These are phyloP conservation scores for Cryptosula pallasiana DNA, from an alignment of 2,888 invertebrate genomes.

Conservation along the genomic window DNA sequence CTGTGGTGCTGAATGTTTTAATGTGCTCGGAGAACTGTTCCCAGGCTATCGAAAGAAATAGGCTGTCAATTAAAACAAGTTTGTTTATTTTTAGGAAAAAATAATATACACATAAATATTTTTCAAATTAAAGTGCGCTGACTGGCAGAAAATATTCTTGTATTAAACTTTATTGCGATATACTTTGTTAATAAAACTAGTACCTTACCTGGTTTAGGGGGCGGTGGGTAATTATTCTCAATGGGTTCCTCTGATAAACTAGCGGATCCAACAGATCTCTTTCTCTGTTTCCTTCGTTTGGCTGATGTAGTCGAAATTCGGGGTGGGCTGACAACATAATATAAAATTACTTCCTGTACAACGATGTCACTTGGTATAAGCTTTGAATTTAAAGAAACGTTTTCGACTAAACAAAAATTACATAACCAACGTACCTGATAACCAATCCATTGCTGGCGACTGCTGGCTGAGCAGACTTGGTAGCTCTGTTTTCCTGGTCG, in stretches of 20 bases:
- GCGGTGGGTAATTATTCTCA: neutral
- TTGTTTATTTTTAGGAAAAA: too few relatives aligned
- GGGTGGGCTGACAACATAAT: neutral
- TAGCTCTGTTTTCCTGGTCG: neutral
- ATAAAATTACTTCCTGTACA: too few relatives aligned
- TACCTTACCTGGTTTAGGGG: neutral
- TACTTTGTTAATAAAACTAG: too few relatives aligned
- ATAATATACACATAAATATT: too few relatives aligned
- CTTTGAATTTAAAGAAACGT: too few relatives aligned
- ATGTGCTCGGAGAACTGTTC: conserved; percentile 22
- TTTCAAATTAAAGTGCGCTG: too few relatives aligned
- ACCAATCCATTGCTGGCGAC: neutral
- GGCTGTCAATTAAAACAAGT: too few relatives aligned
- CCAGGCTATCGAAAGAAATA: conserved; percentile 6
- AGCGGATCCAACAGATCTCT: neutral
- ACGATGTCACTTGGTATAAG: too few relatives aligned
- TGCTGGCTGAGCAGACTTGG: neutral
- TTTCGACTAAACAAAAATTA: too few relatives aligned
- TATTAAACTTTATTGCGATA: too few relatives aligned
- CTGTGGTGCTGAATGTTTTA: neutral
- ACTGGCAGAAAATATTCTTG: too few relatives aligned
- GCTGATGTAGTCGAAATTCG: neutral
- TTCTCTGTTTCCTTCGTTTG: neutral
- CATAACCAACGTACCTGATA: neutral
- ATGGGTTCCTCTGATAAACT: neutral